phyloP scores from a whole-genome alignment of 2,888 invertebrate genomes.

The Stramonita haemastoma region DNA sequence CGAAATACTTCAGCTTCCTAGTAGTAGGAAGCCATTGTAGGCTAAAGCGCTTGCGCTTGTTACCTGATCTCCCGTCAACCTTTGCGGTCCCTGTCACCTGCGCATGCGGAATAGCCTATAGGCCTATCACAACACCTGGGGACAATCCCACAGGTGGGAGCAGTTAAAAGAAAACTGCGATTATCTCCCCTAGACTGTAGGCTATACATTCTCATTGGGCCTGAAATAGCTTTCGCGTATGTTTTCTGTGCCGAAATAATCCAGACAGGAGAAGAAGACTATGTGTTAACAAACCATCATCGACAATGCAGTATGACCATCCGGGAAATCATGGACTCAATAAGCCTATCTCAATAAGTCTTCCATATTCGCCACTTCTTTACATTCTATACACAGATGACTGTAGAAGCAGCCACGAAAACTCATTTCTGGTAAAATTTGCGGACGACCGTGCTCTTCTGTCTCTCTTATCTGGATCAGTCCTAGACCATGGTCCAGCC shows the following conservation, averaged over 20 bases:
- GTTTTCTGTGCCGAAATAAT: neutral
- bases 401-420: too few species aligned
- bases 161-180: neutral
- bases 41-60: neutral
- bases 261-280: neutral
- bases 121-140: slow-evolving; percentile 37
- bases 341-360: too few species aligned
- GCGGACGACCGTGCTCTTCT: too few species aligned
- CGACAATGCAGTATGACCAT: neutral
- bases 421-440: too few species aligned
- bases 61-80: slow-evolving; percentile 41
- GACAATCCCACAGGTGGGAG: slow-evolving; percentile 29
- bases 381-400: too few species aligned
- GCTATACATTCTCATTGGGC: neutral
- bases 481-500: too few species aligned
- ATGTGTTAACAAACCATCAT: neutral
- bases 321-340: neutral
- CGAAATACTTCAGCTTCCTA: slow-evolving; percentile 8
- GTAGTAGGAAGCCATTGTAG: slow-evolving; percentile 27
- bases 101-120: slow-evolving; percentile 41
- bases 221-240: too few species aligned
- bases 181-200: slow-evolving; percentile 31
- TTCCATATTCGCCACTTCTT: too few species aligned
- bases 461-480: too few species aligned
- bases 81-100: slow-evolving; percentile 36